These are phyloP conservation scores for Menura novaehollandiae DNA, from an alignment of 2,113 vertebrate genomes.

Conservation along the genomic window DNA sequence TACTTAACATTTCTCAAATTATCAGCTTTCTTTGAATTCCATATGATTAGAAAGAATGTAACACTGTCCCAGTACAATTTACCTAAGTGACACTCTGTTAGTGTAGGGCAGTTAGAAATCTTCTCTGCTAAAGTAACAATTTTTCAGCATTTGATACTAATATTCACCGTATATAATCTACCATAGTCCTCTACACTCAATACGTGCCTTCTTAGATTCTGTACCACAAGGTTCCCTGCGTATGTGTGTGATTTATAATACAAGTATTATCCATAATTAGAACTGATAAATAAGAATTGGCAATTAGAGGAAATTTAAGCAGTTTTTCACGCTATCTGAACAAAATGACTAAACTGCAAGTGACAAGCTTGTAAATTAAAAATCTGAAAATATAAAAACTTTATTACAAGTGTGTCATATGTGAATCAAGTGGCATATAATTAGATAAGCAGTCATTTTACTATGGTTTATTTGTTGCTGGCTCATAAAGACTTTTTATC, in stretches of 20 bases:
- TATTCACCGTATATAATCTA: not conserved
- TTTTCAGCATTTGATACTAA: not conserved
- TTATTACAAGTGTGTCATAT: constrained; percentile 18
- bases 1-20: not conserved
- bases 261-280: not conserved
- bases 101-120: not conserved
- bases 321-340: constrained; percentile 6
- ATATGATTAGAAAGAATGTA: not conserved
- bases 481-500: constrained; percentile 14
- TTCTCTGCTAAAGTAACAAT: not conserved
- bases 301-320: constrained; percentile 5
- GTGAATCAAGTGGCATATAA: constrained; percentile 6
- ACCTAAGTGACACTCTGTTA: not conserved
- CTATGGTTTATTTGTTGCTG: constrained; percentile 27
- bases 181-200: not conserved
- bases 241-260: not conserved
- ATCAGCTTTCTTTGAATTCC: not conserved
- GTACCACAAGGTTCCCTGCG: not conserved
- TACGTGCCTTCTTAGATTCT: not conserved
- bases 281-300: constrained; percentile 1
- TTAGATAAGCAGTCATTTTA: constrained; percentile 13
- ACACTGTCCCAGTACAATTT: not conserved
- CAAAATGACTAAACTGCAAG: not conserved
- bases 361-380: constrained; percentile 52
- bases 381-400: constrained; percentile 17